These are phyloP conservation scores for Callipepla californica DNA, from an alignment of 2,113 vertebrate species.

Conservation along the genomic window DNA sequence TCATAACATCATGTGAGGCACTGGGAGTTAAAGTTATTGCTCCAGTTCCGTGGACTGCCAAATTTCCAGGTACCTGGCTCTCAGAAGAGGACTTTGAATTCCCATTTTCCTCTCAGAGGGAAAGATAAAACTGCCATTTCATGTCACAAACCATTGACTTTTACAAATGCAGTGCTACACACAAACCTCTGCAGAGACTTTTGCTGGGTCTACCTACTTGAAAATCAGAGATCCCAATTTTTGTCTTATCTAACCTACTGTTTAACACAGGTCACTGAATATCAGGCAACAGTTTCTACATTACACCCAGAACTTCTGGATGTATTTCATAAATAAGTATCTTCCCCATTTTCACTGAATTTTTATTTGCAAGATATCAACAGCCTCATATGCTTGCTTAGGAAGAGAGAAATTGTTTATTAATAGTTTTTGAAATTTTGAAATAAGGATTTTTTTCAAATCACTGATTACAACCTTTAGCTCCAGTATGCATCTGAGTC, in stretches of 20 bases:
- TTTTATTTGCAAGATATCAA: not conserved
- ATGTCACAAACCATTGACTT: no score
- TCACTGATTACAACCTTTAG: not conserved
- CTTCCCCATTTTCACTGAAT: not conserved
- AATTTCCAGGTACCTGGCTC: no score
- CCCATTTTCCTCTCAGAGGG: no score
- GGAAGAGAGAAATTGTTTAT: not conserved
- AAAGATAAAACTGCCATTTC: no score
- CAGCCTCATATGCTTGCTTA: not conserved
- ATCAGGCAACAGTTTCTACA: not conserved
- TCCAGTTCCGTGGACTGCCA: no score
- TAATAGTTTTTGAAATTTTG: not conserved
- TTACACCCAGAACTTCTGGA: not conserved
- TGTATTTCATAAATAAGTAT: not conserved
- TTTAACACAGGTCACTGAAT: not conserved
- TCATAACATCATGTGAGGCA: no score
- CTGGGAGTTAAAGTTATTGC: no score
- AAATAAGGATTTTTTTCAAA: not conserved
- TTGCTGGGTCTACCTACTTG: not conserved
- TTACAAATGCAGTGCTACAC: not conserved
- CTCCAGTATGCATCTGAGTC: not conserved
- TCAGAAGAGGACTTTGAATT: no score
- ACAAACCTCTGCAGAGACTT: not conserved
- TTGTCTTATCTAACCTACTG: not conserved
- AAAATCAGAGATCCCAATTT: not conserved